phyloP scores from a whole-genome alignment of 2,888 invertebrate species.

The Incurvaria masculella region DNA sequence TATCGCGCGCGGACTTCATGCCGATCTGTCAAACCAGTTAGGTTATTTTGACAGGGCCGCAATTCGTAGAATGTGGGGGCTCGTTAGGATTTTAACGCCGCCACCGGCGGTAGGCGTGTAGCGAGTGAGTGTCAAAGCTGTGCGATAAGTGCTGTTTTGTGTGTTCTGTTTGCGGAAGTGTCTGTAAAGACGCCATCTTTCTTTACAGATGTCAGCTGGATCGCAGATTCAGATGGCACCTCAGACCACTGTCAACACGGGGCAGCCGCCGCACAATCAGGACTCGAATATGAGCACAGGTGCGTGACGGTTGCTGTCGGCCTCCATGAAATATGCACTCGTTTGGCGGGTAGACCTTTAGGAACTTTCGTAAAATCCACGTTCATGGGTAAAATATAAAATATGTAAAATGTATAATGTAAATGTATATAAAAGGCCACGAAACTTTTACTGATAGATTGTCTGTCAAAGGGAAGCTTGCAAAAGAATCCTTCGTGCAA shows the following conservation, averaged over 20 bases:
- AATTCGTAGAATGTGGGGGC: background rate
- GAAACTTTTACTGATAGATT: no score
- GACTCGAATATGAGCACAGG: constrained; percentile 98
- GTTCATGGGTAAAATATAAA: no score
- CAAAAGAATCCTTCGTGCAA: no score
- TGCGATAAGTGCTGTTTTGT: background rate
- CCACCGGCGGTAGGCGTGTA: background rate
- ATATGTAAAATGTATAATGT: background rate
- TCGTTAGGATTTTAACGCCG: background rate
- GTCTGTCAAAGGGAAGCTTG: no score
- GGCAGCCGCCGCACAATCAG: constrained; percentile 86
- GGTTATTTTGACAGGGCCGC: constrained; percentile 34
- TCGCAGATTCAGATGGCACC: constrained; percentile 97
- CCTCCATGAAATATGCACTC: no score
- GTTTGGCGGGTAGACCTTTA: no score
- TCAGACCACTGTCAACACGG: constrained; percentile 83
- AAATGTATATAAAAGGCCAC: no score
- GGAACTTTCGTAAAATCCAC: no score
- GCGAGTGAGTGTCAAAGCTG: background rate
- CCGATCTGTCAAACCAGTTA: constrained; percentile 56
- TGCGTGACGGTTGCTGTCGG: constrained; percentile 52
- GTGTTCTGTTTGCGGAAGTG: background rate
- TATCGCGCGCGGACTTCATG: constrained; percentile 28
- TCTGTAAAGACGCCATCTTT: constrained; percentile 58
- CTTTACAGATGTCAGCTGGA: constrained; percentile 92